These are phyloP conservation scores for Acromyrmex heyeri DNA, from an alignment of 1,140 invertebrate genomes.

Conservation along the genomic window DNA sequence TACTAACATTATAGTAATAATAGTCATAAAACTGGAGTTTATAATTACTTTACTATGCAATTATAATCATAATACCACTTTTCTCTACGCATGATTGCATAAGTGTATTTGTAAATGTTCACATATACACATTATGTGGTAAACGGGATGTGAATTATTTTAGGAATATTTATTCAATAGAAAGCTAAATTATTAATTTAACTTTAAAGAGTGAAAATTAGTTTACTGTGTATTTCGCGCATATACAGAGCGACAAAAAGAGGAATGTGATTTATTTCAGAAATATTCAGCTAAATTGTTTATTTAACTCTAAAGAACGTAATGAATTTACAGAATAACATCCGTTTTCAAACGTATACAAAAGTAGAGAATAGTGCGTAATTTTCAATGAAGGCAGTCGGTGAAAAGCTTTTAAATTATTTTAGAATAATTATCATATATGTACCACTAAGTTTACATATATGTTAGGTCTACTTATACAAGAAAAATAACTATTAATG, in stretches of 20 bases:
- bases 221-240: background rate
- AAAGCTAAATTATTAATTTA: slow-evolving; percentile 18
- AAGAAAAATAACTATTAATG: background rate
- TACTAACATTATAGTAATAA: too few species aligned
- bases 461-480: background rate
- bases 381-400: background rate
- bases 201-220: slow-evolving; percentile 7
- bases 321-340: background rate
- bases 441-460: background rate
- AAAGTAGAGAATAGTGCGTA: background rate
- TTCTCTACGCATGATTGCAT: too few species aligned
- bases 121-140: background rate
- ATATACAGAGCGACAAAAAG: background rate
- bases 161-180: background rate
- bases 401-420: background rate
- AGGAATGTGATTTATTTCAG: background rate
- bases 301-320: background rate
- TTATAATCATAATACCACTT: too few species aligned
- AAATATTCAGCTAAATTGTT: background rate
- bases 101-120: background rate
- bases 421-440: background rate
- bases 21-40: too few species aligned
- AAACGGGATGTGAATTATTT: background rate
- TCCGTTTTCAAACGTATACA: background rate
- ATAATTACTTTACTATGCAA: too few species aligned